Conservation (phyloP, 2,888 invertebrate species). For the Drosophila aldrichi region DNA sequence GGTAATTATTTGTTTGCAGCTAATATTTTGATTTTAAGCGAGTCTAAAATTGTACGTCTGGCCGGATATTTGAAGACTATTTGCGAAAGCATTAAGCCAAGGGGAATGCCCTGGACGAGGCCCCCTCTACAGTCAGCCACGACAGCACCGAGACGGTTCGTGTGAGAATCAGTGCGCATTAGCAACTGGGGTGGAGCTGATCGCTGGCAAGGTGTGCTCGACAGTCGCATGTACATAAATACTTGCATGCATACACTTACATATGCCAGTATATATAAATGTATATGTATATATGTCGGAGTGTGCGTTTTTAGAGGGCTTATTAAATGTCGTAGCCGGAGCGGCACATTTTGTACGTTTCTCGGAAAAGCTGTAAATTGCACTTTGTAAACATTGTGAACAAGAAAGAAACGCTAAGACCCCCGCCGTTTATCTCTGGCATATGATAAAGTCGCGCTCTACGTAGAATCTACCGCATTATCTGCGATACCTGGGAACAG, state of each 20-base stretch:
- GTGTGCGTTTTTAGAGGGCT: constrained; percentile 48
- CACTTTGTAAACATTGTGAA: constrained; percentile 67
- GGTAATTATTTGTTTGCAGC: constrained; percentile 69
- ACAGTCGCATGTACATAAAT: constrained; percentile 16
- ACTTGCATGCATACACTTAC: constrained; percentile 10
- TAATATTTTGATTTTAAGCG: constrained; percentile 69
- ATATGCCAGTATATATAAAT: constrained; percentile 1
- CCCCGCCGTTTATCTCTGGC: constrained; percentile 65
- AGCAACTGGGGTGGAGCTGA: constrained; percentile 39
- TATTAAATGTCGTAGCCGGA: constrained; percentile 50
- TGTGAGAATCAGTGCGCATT: constrained; percentile 53
- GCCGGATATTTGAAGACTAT: constrained; percentile 75
- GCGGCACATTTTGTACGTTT: constrained; percentile 67
- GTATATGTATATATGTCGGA: constrained; percentile 2
- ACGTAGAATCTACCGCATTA: constrained; percentile 63
- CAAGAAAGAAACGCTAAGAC: constrained; percentile 67
- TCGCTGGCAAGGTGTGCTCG: constrained; percentile 50
- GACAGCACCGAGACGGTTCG: constrained; percentile 16
- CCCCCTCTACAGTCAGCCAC: constrained; percentile 16
- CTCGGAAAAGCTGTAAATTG: constrained; percentile 76
- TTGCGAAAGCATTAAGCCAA: constrained; percentile 74
- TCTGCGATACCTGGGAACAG: constrained; percentile 71
- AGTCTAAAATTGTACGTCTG: constrained; percentile 52
- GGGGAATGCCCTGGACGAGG: constrained; percentile 47
- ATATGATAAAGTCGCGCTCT: constrained; percentile 65